Conservation (phyloP, 2,113 vertebrate species). For the Neolamprologus modestus region DNA sequence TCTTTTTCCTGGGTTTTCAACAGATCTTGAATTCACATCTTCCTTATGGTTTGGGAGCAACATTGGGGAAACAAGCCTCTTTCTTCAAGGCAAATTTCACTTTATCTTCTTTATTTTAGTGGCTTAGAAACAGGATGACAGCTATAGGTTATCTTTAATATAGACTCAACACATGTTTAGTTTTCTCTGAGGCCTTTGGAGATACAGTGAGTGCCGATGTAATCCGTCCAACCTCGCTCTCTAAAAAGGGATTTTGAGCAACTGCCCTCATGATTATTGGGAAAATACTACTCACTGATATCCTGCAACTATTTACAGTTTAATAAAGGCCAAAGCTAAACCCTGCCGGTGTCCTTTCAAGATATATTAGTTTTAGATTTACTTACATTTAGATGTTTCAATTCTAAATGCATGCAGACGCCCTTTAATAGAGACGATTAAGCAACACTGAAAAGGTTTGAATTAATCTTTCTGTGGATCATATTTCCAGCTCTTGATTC, state of each 20-base stretch:
- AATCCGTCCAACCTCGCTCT: neutral
- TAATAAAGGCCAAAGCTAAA: neutral
- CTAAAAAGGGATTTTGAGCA: neutral
- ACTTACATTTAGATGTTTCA: neutral
- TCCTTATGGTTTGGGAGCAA: neutral
- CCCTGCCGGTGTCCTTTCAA: neutral
- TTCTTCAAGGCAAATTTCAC: neutral
- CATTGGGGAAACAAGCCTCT: neutral
- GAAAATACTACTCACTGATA: neutral
- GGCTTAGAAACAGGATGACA: neutral
- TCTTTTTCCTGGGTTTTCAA: neutral
- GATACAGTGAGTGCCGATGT: neutral
- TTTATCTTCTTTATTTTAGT: neutral
- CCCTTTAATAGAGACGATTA: neutral
- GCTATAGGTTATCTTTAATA: neutral
- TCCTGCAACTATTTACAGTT: neutral
- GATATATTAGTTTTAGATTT: neutral
- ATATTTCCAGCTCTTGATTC: neutral
- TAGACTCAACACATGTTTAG: neutral
- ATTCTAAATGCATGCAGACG: neutral
- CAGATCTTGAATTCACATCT: neutral
- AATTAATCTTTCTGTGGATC: neutral
- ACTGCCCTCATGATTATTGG: neutral
- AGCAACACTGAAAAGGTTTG: neutral
- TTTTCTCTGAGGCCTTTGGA: neutral